A percentile compares a stretch with the other conserved stretches of the same genome.
Evolutionary conservation across 2,797 vertebrate genomes (phyloP).

Genomic region (Halcyon badia): DNA sequence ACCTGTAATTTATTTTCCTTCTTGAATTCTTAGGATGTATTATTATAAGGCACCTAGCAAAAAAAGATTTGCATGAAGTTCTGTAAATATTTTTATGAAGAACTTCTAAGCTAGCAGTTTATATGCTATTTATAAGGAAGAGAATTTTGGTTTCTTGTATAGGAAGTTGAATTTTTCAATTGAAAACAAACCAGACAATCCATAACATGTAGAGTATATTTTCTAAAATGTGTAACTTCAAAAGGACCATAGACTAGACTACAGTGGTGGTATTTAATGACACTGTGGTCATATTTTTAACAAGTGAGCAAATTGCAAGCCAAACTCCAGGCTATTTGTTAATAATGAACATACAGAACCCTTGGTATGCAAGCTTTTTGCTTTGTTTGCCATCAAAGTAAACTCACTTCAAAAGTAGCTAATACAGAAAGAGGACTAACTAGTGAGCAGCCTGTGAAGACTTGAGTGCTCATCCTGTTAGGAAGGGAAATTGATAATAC

Average conservation of each 20-base stretch:
- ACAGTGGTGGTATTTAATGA: slow-evolving; percentile 53
- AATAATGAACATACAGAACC: not conserved
- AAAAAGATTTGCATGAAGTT: slow-evolving; percentile 65
- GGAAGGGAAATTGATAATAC: not conserved
- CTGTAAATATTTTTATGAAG: slow-evolving; percentile 70
- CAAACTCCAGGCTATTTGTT: not conserved
- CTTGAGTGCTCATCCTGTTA: not conserved
- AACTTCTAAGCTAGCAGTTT: slow-evolving; percentile 63
- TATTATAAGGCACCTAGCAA: slow-evolving; percentile 66
- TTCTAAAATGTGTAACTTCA: slow-evolving; percentile 25
- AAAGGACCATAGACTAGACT: not conserved
- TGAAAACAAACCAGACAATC: slow-evolving; percentile 30
- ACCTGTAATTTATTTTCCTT: slow-evolving; percentile 72
- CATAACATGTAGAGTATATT: slow-evolving; percentile 2
- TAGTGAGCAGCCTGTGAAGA: not conserved
- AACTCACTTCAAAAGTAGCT: slow-evolving; percentile 12
- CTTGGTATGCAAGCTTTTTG: not conserved
- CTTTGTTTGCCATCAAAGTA: slow-evolving; percentile 8
- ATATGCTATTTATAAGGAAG: slow-evolving; percentile 43
- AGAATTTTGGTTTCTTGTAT: slow-evolving; percentile 45
- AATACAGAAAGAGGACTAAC: not conserved
- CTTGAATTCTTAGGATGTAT: slow-evolving; percentile 72
- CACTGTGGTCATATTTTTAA: not conserved
- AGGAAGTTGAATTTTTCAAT: not conserved
- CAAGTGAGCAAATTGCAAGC: not conserved